Evolutionary conservation across 2,888 invertebrate species (phyloP), one percentile per base, ranked within the genome.

Genomic region (Nysson spinosus): DNA sequence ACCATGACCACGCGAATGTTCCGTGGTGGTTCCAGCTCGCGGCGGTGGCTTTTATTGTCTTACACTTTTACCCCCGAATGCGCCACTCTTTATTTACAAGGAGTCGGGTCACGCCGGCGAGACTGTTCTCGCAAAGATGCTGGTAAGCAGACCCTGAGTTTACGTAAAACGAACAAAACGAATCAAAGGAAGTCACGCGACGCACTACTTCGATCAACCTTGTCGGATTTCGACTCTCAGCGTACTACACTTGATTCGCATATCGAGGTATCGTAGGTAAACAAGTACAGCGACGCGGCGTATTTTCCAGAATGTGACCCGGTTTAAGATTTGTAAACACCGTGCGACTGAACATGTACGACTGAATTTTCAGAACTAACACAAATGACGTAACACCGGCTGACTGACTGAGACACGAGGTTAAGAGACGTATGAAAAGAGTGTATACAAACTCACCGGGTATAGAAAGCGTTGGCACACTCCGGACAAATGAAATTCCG

Each of bases 391-490:
- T n/a, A n/a, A n/a, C n/a, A n/a, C n/a, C n/a, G n/a, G n/a, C n/a
- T n/a, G n/a, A n/a, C n/a, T n/a, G n/a, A n/a, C n/a, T n/a, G n/a
- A n/a, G n/a, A n/a, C n/a, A n/a, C n/a, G n/a, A n/a, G n/a, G n/a
- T n/a, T n/a, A n/a, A n/a, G n/a, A n/a, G n/a, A n/a, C n/a, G n/a
- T n/a, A n/a, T n/a, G n/a, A n/a, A n/a, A n/a, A n/a, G n/a, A n/a
- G n/a, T n/a, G n/a, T n/a, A n/a, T n/a, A n/a, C n/a, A n/a, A 34
- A 86, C 88, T 88, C 68, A 88, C 88, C 85, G 88, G 34, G 87
- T 87, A 55, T 83, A 85, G 72, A 88, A 88, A 16, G 81, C 80
- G 20, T 75, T 70, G 46, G 78, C 80, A 75, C 88, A 88, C 32
- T 84, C 82, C n/a, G 77, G 72, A 63, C 88, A 88, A 12, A 71